Percentiles rank a stretch among this genome's conserved stretches.
These are phyloP conservation scores for Aspidiotus destructor DNA, from an alignment of 2,888 invertebrate species.

Conservation along the genomic window DNA sequence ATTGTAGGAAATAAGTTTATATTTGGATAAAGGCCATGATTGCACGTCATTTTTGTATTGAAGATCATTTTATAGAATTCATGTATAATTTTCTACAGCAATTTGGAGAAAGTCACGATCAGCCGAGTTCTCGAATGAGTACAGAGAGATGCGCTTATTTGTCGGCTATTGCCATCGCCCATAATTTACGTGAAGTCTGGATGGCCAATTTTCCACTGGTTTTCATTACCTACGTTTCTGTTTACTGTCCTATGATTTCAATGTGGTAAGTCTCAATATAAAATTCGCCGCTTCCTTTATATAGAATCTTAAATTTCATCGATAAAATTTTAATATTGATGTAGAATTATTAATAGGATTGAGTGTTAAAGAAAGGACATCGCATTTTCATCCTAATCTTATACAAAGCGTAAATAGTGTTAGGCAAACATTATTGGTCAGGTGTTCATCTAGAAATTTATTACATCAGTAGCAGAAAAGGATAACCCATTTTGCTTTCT, in stretches of 20 bases:
- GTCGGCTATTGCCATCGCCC: constrained; percentile 46
- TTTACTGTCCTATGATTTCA: constrained; percentile 50
- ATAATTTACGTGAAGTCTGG: constrained; percentile 56
- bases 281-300: background rate
- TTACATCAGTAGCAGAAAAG: too few species aligned
- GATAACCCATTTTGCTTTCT: background rate
- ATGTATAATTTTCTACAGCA: constrained; percentile 38
- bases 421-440: too few species aligned
- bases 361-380: background rate
- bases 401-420: too few species aligned
- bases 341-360: background rate
- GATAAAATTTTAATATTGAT: too few species aligned
- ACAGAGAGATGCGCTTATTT: constrained; percentile 47
- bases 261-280: constrained; percentile 42
- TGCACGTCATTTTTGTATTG: background rate
- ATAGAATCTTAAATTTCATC: too few species aligned
- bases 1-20: too few species aligned
- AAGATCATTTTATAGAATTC: background rate
- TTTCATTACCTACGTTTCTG: constrained; percentile 49
- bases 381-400: too few species aligned
- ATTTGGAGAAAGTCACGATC: constrained; percentile 39
- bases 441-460: too few species aligned
- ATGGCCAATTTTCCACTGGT: constrained; percentile 56
- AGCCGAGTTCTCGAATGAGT: constrained; percentile 43
- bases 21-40: background rate